Conservation (phyloP, 2,888 invertebrate genomes). For the Thalpophila matura region DNA sequence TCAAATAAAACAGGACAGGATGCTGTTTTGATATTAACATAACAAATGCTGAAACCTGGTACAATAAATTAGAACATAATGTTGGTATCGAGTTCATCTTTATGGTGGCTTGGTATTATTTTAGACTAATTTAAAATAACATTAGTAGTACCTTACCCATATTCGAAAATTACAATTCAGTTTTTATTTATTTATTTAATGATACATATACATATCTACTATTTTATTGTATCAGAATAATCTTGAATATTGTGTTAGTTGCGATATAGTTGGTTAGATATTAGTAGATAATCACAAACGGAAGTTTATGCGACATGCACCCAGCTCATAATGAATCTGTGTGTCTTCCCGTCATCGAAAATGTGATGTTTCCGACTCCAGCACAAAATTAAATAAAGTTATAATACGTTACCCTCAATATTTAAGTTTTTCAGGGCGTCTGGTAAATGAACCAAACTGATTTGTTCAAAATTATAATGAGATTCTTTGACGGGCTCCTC, state of each 20-base stretch:
- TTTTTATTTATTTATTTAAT: not conserved
- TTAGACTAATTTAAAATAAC: no score
- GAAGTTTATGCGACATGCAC: conserved; percentile 74
- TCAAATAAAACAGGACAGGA: conserved; percentile 34
- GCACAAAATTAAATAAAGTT: conserved; percentile 66
- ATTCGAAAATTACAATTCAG: conserved; percentile 23
- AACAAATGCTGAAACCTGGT: conserved; percentile 37
- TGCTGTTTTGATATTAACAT: conserved; percentile 40
- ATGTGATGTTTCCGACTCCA: conserved; percentile 57
- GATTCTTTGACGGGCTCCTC: conserved; percentile 84
- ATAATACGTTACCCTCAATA: conserved; percentile 84
- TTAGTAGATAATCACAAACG: conserved; percentile 56
- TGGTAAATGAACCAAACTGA: conserved; percentile 78
- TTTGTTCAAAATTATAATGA: conserved; percentile 83
- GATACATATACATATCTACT: not conserved
- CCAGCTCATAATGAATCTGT: conserved; percentile 85
- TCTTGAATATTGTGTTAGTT: conserved; percentile 44
- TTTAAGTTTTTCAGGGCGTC: conserved; percentile 78
- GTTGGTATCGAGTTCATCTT: conserved; percentile 34
- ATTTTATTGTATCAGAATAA: conserved; percentile 5
- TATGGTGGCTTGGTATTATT: conserved; percentile 35
- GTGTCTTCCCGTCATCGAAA: conserved; percentile 81
- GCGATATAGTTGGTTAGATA: conserved; percentile 46
- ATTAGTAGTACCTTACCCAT: no score
- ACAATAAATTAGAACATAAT: conserved; percentile 26